Base-by-base conservation (phyloP, 2,797 vertebrate genomes). In the Lophotriccus pileatus region DNA sequence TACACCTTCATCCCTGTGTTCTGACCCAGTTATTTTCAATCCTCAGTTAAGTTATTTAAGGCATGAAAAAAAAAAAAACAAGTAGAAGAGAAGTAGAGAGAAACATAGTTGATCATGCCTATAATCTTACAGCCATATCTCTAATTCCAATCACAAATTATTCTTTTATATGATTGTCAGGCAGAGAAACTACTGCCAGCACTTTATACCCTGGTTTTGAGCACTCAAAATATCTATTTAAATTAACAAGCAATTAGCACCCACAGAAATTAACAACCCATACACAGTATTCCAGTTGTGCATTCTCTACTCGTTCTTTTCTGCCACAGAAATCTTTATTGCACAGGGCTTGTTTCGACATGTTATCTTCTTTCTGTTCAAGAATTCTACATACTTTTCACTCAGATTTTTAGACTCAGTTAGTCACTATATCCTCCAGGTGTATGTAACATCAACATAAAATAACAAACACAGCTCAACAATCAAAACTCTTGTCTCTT, bases 171-270 rank as follows among this genome's bases (percentile, higher is more conserved):
- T 27, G 55, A 66, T 12, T 81, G 30, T 75, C 62, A 90, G 73
- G n/a, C 30, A 90, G 27, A 75, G 58, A 84, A 92, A 88, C 23
- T 75, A 63, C 46, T 78, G 66, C 58, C 73, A 92, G 62, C 16
- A 44, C 30, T 88, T 93, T n/a, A 62, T 46, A 81, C 3, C 30
- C 69, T 36, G 25, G 30, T 73, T 84, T 32, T 76, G 44, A 86
- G 58, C 14, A 52, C 25, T 86, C 77, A 37, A 24, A 84, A 3
- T 49, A 64, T 47, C 80, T 79, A 47, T 69, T 93, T 59, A 79
- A 90, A 82, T 87, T 58, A 87, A 43, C 50, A 90, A 93, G 70
- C 69, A 90, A 82, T 89, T 74, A 89, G 63, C 50, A 89, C n/a
- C 24, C 67, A 69, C 36, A 66, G 70, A 36, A 93, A 73, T 87